Conservation (phyloP, 1,140 invertebrate genomes). For the Goniozus legneri region DNA sequence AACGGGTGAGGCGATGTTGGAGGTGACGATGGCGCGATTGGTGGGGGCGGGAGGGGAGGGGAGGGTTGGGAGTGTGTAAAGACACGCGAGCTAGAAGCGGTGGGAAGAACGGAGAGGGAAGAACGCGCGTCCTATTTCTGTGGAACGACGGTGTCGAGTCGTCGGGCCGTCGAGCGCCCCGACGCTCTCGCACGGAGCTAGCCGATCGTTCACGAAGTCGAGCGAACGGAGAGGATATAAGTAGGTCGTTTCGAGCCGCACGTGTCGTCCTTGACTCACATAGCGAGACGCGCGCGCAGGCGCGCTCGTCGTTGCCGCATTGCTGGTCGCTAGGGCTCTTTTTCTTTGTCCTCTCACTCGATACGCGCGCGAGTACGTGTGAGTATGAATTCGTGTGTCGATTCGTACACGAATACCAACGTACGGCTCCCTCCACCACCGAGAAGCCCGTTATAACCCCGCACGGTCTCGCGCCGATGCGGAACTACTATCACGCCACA, state of each 20-base stretch:
- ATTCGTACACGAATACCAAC: background rate
- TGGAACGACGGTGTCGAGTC: constrained; percentile 47
- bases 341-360: constrained; percentile 37
- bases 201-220: constrained; percentile 42
- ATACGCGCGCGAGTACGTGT: constrained; percentile 8
- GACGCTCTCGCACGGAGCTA: too few species aligned
- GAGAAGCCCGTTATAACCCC: too few species aligned
- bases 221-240: constrained; percentile 41
- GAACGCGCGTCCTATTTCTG: constrained; percentile 45
- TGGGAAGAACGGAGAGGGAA: constrained; percentile 3
- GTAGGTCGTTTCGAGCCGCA: constrained; percentile 53
- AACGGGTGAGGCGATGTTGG: background rate
- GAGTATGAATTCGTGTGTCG: background rate
- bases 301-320: constrained; percentile 44
- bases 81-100: constrained; percentile 4
- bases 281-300: constrained; percentile 45
- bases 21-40: background rate
- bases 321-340: constrained; percentile 43
- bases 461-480: too few species aligned
- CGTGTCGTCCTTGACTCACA: constrained; percentile 58
- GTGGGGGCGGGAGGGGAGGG: background rate
- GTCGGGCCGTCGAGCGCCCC: constrained; percentile 21
- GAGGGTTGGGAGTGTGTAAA: constrained; percentile 41
- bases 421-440: too few species aligned
- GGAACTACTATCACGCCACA: too few species aligned